A percentile compares a stretch with the other conserved stretches of the same genome.
phyloP scores from a whole-genome alignment of 2,888 invertebrate genomes.

The Drosophila nr. medialis region DNA sequence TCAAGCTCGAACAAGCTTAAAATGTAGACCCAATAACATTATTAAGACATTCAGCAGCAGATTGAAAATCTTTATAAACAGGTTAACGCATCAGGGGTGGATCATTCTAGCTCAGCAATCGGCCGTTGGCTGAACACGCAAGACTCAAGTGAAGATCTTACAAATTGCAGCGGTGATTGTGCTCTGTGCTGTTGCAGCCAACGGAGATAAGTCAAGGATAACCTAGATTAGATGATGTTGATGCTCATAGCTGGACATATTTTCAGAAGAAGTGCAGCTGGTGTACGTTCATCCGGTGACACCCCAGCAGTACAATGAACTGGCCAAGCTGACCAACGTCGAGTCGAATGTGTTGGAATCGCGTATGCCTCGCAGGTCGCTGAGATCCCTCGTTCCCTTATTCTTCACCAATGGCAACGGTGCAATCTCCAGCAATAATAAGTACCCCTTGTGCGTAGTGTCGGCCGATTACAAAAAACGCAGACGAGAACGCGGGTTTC shows the following conservation, averaged over 20 bases:
- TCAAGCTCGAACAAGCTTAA: no score
- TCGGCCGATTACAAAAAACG: conserved; percentile 7
- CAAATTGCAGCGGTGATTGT: no score
- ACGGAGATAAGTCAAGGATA: no score
- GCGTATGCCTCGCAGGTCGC: conserved; percentile 67
- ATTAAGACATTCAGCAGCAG: no score
- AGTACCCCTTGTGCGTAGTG: conserved; percentile 72
- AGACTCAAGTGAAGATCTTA: no score
- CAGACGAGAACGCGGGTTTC: background rate
- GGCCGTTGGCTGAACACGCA: no score
- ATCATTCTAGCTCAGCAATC: no score
- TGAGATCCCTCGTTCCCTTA: conserved; percentile 52
- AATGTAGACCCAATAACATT: no score
- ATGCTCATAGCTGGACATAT: fast-evolving
- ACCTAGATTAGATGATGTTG: no score
- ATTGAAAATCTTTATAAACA: no score
- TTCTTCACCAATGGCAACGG: conserved; percentile 33
- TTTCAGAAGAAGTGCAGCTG: background rate
- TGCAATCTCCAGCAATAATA: conserved; percentile 18
- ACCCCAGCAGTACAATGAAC: conserved; percentile 67
- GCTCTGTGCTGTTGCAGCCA: no score
- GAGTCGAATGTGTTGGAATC: conserved; percentile 66
- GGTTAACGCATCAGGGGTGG: no score
- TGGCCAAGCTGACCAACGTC: conserved; percentile 66
- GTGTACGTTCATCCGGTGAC: background rate